Evolutionary conservation across 2,113 vertebrate species (phyloP).

Genomic region (Pterocles gutturalis): DNA sequence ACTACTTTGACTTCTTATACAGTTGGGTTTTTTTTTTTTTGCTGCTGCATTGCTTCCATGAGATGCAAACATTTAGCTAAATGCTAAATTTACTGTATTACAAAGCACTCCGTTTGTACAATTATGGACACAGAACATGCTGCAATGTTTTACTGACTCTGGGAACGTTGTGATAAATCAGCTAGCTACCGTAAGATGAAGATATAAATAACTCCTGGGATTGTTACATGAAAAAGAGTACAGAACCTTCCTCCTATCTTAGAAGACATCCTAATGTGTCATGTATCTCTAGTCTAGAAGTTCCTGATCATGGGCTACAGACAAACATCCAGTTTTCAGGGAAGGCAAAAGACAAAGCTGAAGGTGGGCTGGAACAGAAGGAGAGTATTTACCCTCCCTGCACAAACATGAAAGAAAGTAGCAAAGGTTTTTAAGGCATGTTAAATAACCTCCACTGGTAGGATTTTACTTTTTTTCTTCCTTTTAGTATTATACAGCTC

Average conservation of each 20-base stretch:
- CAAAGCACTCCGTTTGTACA: not conserved
- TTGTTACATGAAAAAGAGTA: not conserved
- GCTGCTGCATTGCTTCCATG: not conserved
- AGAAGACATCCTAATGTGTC: not conserved
- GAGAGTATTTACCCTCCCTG: not conserved
- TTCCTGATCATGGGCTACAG: not conserved
- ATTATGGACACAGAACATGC: not conserved
- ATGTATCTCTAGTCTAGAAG: not conserved
- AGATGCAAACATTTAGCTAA: not conserved
- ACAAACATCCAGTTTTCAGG: not conserved
- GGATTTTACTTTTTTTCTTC: not conserved
- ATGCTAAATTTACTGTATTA: not conserved
- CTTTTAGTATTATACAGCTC: not conserved
- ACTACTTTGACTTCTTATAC: not conserved
- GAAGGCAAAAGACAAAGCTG: not conserved
- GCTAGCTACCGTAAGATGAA: not conserved
- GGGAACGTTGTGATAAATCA: not conserved
- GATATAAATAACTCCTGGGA: not conserved
- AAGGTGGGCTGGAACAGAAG: not conserved
- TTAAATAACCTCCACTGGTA: not conserved
- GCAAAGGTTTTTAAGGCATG: not conserved
- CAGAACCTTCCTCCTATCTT: not conserved
- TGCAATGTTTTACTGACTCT: not conserved
- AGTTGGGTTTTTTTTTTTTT: not conserved
- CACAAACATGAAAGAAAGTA: not conserved